Percentiles rank a stretch among this genome's conserved stretches.
phyloP scores from a whole-genome alignment of 2,888 invertebrate species.

The Nymphalis urticae region DNA sequence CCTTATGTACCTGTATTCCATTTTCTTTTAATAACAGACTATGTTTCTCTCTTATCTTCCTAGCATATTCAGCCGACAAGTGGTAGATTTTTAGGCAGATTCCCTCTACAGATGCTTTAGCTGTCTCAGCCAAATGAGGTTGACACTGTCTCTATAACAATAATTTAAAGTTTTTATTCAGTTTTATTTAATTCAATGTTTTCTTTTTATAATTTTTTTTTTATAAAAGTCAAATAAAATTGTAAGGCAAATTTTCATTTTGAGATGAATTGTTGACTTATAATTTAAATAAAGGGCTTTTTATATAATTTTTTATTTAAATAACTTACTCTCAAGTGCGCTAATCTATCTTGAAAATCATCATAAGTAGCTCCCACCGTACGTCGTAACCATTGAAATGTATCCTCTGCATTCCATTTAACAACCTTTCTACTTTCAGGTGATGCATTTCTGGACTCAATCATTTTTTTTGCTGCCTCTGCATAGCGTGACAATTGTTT shows the following conservation, averaged over 20 bases:
- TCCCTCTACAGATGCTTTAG: slow-evolving; percentile 96
- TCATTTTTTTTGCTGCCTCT: slow-evolving; percentile 98
- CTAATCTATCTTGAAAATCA: slow-evolving; percentile 93
- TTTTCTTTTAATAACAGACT: slow-evolving; percentile 92
- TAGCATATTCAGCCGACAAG: slow-evolving; percentile 94
- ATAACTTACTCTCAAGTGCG: slow-evolving; percentile 87
- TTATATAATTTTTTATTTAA: neutral
- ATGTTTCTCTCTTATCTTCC: slow-evolving; percentile 94
- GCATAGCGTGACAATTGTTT: slow-evolving; percentile 96
- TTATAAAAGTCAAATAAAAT: no score
- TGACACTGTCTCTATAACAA: slow-evolving; percentile 91
- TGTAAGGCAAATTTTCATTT: no score
- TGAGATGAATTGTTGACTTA: neutral
- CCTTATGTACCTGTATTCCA: slow-evolving; percentile 83
- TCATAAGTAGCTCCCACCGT: slow-evolving; percentile 97
- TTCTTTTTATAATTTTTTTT: neutral
- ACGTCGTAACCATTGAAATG: slow-evolving; percentile 96
- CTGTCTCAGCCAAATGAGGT: slow-evolving; percentile 96
- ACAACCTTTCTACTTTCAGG: slow-evolving; percentile 97
- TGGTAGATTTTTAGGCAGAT: slow-evolving; percentile 97
- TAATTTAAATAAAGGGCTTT: neutral
- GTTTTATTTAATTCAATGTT: neutral
- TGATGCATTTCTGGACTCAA: slow-evolving; percentile 95
- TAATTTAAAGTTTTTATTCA: slow-evolving; percentile 15
- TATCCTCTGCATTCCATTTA: slow-evolving; percentile 99